Evolutionary conservation across 1,140 invertebrate genomes (phyloP), one percentile per base, ranked within the genome.

Genomic region (Diuraphis noxia): DNA sequence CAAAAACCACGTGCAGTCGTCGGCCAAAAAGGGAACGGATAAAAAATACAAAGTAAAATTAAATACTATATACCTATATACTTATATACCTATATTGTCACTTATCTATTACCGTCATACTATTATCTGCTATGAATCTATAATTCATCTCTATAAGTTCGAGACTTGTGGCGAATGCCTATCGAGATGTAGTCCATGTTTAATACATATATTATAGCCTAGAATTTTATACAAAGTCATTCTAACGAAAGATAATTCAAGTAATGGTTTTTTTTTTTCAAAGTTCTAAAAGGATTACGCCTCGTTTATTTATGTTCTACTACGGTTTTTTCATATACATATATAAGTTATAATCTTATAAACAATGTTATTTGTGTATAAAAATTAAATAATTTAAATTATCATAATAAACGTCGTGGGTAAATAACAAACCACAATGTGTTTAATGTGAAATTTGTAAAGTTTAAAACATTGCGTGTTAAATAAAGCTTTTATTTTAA

Each of bases 1-100:
- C 94, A 94, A 93, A 30, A 89, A 36, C 84, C 46, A 82, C 40
- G 88, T 90, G 43, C 95, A 95, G 92, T 95, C 96, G 92, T 94
- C 96, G 88, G 96, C 96, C 94, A 97, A 97, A 94, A 96, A 96
- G 92, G 95, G 95, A 91, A 96, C 97, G 79, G 97, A 97, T 93
- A 97, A 97, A 93, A 96, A 96, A 93, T 95, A 97, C 92, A 97
- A 97, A 95, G 96, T 97, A 94, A 94, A 94, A n/a, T 0, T 43
- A 43, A 41, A 41, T 84, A 19, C n/a, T 84, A 41, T 81, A 34
- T 77, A 40, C 49, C 17, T 82, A n/a, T 81, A n/a, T n/a, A n/a
- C n/a, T n/a, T n/a, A n/a, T n/a, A n/a, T n/a, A n/a, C n/a, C n/a
- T n/a, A n/a, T n/a, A n/a, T n/a, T n/a, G n/a, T n/a, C n/a, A 85